Percentiles rank a stretch among this genome's conserved stretches.
Evolutionary conservation across 2,888 invertebrate genomes (phyloP).

Genomic region (Myopa testacea): DNA sequence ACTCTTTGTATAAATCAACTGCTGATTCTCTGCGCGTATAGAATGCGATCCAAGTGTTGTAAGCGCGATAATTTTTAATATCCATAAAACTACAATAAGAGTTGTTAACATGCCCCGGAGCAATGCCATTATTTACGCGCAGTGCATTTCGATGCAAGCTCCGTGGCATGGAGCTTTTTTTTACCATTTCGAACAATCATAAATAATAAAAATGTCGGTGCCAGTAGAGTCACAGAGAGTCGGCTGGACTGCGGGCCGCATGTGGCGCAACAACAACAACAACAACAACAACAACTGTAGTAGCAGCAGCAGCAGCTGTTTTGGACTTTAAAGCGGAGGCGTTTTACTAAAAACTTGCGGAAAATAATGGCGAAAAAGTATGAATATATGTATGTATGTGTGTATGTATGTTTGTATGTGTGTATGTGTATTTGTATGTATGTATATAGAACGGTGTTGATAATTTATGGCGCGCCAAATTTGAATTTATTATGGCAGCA

Average conservation of each 20-base stretch:
- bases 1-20: background rate
- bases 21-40: background rate
- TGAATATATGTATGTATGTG: too few species aligned
- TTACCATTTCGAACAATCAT: slow-evolving; percentile 46
- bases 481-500: slow-evolving; percentile 61
- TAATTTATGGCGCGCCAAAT: slow-evolving; percentile 63
- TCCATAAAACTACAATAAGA: slow-evolving; percentile 4
- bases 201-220: slow-evolving; percentile 59
- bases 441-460: slow-evolving; percentile 35
- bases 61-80: background rate
- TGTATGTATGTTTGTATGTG: background rate
- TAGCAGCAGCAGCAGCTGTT: slow-evolving; percentile 50
- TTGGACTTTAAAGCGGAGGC: slow-evolving; percentile 32
- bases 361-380: slow-evolving; percentile 28
- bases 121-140: slow-evolving; percentile 19
- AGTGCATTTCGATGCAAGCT: slow-evolving; percentile 10
- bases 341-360: slow-evolving; percentile 32
- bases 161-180: background rate
- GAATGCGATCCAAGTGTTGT: background rate
- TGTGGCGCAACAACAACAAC: slow-evolving; percentile 40
- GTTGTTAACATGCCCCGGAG: slow-evolving; percentile 9
- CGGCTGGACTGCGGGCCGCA: background rate
- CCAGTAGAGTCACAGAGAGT: slow-evolving; percentile 49
- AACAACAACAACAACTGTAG: slow-evolving; percentile 46
- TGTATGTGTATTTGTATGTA: background rate